phyloP scores from a whole-genome alignment of 1,140 invertebrate genomes.

The Zaprionus nigranus region DNA sequence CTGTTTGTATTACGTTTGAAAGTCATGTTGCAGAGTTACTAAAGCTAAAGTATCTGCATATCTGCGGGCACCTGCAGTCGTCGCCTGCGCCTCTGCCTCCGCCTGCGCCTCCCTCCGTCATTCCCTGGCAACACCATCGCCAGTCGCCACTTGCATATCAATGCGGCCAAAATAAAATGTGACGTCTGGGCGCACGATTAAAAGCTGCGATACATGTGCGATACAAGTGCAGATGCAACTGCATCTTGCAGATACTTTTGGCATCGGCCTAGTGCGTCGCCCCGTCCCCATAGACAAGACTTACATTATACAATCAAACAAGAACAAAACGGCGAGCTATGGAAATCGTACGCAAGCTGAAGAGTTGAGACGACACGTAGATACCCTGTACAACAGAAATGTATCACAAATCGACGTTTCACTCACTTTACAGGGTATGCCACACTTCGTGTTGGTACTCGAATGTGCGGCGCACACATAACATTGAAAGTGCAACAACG shows the following conservation, averaged over 20 bases:
- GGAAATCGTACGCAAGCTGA: constrained; percentile 9
- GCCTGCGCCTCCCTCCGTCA: constrained; percentile 7
- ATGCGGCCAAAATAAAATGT: constrained; percentile 74
- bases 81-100: neutral
- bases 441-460: neutral
- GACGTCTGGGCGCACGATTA: constrained; percentile 75
- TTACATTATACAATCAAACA: constrained; percentile 65
- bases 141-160: constrained; percentile 78
- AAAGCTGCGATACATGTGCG: constrained; percentile 53
- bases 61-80: constrained; percentile 29
- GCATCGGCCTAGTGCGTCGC: constrained; percentile 58
- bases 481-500: constrained; percentile 56
- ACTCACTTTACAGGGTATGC: constrained; percentile 4
- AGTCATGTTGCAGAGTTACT: constrained; percentile 75
- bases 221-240: constrained; percentile 70
- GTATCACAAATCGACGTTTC: neutral
- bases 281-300: constrained; percentile 43
- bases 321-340: constrained; percentile 36
- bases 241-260: constrained; percentile 48
- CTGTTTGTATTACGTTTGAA: constrained; percentile 83
- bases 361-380: neutral
- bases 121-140: constrained; percentile 31
- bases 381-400: neutral
- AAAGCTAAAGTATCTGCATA: constrained; percentile 38
- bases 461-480: neutral